A percentile compares a stretch with the other conserved stretches of the same genome.
Evolutionary conservation across 2,888 invertebrate species (phyloP).

Genomic region (Caenorhabditis panamensis): DNA sequence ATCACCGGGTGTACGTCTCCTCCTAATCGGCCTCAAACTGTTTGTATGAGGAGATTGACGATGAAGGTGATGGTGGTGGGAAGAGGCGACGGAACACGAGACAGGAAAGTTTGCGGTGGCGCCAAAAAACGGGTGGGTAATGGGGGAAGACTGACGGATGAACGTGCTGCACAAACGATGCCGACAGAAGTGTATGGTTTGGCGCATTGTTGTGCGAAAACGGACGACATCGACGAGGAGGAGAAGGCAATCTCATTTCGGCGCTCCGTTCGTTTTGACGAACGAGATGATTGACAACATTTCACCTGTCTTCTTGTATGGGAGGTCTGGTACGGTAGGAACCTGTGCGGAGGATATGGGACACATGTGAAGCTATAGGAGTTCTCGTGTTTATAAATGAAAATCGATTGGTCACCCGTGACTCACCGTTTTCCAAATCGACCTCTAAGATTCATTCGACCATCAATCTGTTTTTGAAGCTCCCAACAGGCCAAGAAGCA

Average conservation of each 20-base stretch:
- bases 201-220: slow-evolving; percentile 48
- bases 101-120: slow-evolving; percentile 42
- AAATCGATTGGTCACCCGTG: too few species aligned
- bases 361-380: too few species aligned
- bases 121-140: slow-evolving; percentile 40
- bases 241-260: slow-evolving; percentile 53
- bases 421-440: too few species aligned
- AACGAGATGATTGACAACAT: slow-evolving; percentile 54
- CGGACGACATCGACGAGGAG: slow-evolving; percentile 14
- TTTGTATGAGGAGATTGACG: slow-evolving; percentile 26
- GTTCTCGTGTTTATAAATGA: too few species aligned
- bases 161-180: slow-evolving; percentile 49
- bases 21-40: slow-evolving; percentile 21
- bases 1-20: slow-evolving; percentile 43
- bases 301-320: slow-evolving; percentile 25
- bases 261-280: slow-evolving; percentile 51
- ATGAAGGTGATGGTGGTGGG: slow-evolving; percentile 4
- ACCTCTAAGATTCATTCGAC: too few species aligned
- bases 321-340: slow-evolving; percentile 49
- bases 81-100: slow-evolving; percentile 30
- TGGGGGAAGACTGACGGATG: slow-evolving; percentile 40
- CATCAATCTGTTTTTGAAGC: too few species aligned
- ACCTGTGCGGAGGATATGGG: neutral
- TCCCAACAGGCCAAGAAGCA: neutral
- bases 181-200: slow-evolving; percentile 52